phyloP scores from a whole-genome alignment of 2,113 vertebrate species.

The Nothobranchius kuhntae region DNA sequence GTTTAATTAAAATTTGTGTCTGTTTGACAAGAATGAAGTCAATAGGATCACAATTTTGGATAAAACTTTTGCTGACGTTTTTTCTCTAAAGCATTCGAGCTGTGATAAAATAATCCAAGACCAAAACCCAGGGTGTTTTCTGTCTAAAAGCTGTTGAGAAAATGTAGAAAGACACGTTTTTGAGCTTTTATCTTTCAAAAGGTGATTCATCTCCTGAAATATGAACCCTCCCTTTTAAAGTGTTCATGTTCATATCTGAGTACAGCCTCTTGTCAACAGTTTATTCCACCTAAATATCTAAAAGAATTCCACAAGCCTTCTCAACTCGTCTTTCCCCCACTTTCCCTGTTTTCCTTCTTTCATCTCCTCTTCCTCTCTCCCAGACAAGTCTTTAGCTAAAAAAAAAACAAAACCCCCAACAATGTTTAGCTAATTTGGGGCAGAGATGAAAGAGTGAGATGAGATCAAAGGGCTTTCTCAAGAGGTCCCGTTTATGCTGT shows the following conservation, averaged over 20 bases:
- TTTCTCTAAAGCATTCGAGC: too few relatives aligned
- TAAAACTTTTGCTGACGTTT: too few relatives aligned
- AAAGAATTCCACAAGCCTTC: not conserved
- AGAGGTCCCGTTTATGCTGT: conserved; percentile 45
- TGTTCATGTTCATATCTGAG: not conserved
- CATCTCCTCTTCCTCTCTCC: conserved; percentile 24
- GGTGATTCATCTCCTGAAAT: not conserved
- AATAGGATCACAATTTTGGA: too few relatives aligned
- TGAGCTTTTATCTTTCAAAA: too few relatives aligned
- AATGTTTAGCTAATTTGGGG: conserved; percentile 43
- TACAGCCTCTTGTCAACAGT: not conserved
- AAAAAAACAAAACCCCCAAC: conserved; percentile 16
- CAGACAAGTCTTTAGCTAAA: not conserved
- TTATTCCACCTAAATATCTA: conserved; percentile 15
- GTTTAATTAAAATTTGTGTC: too few relatives aligned
- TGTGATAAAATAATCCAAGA: not conserved
- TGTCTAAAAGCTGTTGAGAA: not conserved
- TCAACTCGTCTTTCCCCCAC: conserved; percentile 12
- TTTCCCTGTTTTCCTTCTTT: conserved; percentile 40
- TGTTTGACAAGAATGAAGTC: too few relatives aligned
- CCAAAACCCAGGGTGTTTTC: not conserved
- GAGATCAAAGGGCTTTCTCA: conserved; percentile 44
- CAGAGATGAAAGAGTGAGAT: conserved; percentile 36
- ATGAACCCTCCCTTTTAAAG: not conserved
- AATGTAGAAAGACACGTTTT: not conserved